Conservation (phyloP, 2,797 vertebrate genomes). For the Acanthurus leucopareius region DNA sequence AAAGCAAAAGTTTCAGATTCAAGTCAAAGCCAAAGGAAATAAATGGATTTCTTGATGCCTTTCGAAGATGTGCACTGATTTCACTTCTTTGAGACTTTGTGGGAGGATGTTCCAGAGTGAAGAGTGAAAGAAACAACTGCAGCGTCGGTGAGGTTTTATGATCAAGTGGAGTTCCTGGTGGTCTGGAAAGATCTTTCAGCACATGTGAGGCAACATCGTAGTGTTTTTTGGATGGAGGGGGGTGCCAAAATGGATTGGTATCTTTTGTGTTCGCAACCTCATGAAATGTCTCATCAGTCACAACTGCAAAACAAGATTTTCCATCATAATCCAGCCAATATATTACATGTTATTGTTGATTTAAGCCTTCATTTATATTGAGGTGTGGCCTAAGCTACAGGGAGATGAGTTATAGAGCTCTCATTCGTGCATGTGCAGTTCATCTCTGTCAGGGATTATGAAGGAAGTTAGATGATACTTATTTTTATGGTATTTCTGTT, state of each 20-base stretch:
- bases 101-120: slow-evolving; percentile 7
- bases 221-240: background rate
- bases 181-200: background rate
- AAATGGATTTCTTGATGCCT: background rate
- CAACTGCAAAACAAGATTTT: background rate
- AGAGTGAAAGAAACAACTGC: slow-evolving; percentile 7
- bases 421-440: too few species aligned
- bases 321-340: background rate
- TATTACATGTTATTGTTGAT: background rate
- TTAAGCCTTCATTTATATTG: background rate
- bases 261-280: background rate
- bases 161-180: background rate
- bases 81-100: background rate
- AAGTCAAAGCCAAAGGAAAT: background rate
- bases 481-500: too few species aligned
- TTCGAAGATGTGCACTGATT: background rate
- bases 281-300: background rate
- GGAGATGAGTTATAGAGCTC: too few species aligned
- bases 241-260: background rate
- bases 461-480: too few species aligned
- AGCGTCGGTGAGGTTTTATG: background rate
- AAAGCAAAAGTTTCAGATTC: background rate
- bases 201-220: background rate
- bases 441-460: too few species aligned
- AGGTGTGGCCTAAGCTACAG: too few species aligned